These are phyloP conservation scores for Seriola rivoliana DNA, from an alignment of 2,113 vertebrate genomes.

Conservation along the genomic window DNA sequence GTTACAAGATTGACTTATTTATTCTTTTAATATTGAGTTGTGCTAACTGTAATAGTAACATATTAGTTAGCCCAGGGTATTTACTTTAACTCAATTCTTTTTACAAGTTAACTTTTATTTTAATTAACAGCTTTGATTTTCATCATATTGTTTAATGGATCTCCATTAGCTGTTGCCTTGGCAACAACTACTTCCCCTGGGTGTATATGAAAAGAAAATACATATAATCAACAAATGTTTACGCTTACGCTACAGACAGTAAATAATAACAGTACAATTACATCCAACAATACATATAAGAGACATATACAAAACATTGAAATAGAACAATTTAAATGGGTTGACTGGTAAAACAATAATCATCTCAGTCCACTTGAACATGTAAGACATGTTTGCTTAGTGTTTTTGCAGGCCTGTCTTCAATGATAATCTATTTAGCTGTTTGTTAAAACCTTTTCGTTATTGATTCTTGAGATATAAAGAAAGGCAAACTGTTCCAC, in stretches of 20 bases:
- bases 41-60: not conserved
- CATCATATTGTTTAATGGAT: not conserved
- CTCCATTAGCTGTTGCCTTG: not conserved
- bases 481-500: not conserved
- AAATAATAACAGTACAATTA: not conserved
- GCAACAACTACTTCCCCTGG: not conserved
- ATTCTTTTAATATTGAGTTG: not conserved
- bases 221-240: not conserved
- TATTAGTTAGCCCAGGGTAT: too few species aligned
- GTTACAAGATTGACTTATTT: not conserved
- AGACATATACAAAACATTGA: not conserved
- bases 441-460: not conserved
- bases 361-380: not conserved
- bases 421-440: not conserved
- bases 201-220: not conserved
- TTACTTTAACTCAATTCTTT: too few species aligned
- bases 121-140: not conserved
- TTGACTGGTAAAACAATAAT: not conserved
- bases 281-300: not conserved
- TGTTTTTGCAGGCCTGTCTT: not conserved
- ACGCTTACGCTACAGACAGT: not conserved
- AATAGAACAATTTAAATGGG: not conserved
- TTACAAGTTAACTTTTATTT: not conserved
- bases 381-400: not conserved
- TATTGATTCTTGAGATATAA: not conserved